Conservation (phyloP, 2,797 vertebrate species). For the Trematomus bernacchii region DNA sequence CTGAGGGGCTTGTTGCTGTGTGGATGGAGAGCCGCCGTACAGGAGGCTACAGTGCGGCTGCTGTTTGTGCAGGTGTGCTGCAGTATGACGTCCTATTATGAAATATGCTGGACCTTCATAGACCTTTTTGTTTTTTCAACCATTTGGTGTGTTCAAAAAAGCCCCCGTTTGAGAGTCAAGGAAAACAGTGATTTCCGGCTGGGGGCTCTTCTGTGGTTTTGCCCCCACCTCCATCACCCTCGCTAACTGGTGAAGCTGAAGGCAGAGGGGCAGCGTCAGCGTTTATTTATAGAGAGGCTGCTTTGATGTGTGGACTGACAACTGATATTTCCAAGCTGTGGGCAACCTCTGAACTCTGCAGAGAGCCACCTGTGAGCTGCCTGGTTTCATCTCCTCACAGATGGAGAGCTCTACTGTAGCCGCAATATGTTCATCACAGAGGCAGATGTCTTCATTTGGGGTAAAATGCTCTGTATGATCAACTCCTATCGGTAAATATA, state of each 20-base stretch:
- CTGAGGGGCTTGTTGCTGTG: constrained; percentile 27
- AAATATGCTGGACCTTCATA: constrained; percentile 78
- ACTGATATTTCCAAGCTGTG: constrained; percentile 63
- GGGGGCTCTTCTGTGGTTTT: constrained; percentile 53
- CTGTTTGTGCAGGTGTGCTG: constrained; percentile 86
- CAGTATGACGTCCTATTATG: constrained; percentile 79
- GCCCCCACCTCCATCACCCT: constrained; percentile 18
- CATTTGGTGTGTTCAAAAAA: constrained; percentile 68
- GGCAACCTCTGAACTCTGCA: constrained; percentile 43
- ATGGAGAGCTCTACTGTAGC: constrained; percentile 31
- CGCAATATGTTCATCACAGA: constrained; percentile 28
- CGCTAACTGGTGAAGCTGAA: constrained; percentile 34
- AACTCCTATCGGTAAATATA: constrained; percentile 9
- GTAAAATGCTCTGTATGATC: constrained; percentile 17
- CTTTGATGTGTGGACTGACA: constrained; percentile 69
- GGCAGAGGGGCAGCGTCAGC: constrained; percentile 45
- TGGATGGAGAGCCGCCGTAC: constrained; percentile 31
- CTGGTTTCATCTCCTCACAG: not conserved
- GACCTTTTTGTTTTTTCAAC: constrained; percentile 78
- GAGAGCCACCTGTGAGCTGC: constrained; percentile 59
- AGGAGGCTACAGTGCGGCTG: constrained; percentile 63
- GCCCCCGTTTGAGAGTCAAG: constrained; percentile 72
- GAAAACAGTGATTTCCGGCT: constrained; percentile 80
- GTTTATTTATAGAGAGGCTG: constrained; percentile 72
- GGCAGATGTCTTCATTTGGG: constrained; percentile 23